These are phyloP conservation scores for Drosophila burlai DNA, from an alignment of 1,140 invertebrate genomes.

Conservation along the genomic window DNA sequence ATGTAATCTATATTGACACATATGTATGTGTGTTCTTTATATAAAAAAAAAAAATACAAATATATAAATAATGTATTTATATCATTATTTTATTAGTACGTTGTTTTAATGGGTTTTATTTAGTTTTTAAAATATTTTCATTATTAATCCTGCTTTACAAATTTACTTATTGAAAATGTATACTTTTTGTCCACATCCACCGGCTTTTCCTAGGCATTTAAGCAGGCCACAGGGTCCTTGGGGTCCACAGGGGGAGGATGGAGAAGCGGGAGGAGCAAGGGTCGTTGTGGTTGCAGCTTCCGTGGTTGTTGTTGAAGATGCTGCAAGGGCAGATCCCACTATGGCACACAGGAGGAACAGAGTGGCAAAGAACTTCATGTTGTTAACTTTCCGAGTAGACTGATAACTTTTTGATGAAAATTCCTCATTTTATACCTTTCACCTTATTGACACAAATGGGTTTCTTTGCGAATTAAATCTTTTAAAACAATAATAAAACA, in stretches of 20 bases:
- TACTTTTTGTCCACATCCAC: constrained; percentile 5
- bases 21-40: no score
- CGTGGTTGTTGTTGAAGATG: background rate
- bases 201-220: background rate
- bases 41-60: background rate
- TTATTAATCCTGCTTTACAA: background rate
- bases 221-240: constrained; percentile 5
- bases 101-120: background rate
- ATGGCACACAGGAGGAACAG: background rate
- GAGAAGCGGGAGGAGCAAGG: background rate
- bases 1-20: background rate
- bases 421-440: background rate
- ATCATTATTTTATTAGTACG: no score
- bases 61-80: background rate
- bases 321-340: background rate
- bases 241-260: background rate
- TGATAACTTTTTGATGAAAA: background rate
- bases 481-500: background rate
- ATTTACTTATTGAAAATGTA: constrained; percentile 5
- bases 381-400: background rate
- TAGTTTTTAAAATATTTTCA: background rate
- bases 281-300: background rate
- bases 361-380: constrained; percentile 10
- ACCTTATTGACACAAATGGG: constrained; percentile 1
- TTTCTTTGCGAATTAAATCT: background rate